Evolutionary conservation across 2,797 vertebrate genomes (phyloP), one percentile per base, ranked within the genome.

Genomic region (Pantherophis vulpinus): DNA sequence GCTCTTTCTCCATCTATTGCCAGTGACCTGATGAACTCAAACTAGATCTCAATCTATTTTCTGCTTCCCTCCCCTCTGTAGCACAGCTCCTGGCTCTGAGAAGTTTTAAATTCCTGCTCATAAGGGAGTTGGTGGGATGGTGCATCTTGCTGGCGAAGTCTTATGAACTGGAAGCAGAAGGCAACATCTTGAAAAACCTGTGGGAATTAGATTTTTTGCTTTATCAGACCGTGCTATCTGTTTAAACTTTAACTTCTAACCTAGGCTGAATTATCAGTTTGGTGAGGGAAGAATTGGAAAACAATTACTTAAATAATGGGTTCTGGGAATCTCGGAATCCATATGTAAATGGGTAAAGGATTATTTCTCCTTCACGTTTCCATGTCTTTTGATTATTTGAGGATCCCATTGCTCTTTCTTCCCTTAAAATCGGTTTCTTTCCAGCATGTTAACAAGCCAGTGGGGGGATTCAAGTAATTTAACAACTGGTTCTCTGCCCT

Each of bases 231-330:
- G 25, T 91, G 63, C 63, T 83, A 3, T 90, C 79, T 93, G 90
- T 94, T 96, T 91, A 95, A 96, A 96, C 94, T 94, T 95, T 94
- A 94, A 63, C 90, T 5, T 93, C 92, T 94, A 86, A 1, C 12
- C 0, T 16, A 87, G 61, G 93, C 90, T 27, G 32, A 91, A 93
- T 37, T 0, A 0, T 60, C 92, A 87, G 37, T 83, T 83, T 47
- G 89, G 54, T 61, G n/a, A 90, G 58, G 0, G 54, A 87, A 74
- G 92, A 93, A 83, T 42, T 7, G 27, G 70, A 51, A 51, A 79
- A 6, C 51, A 66, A 12, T 27, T 47, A 0, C 3, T 42, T 13
- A 1, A 32, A 42, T 4, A 42, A 47, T 11, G 58, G 14, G 37
- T 60, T 93, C 91, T 74, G 86, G 89, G 74, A 93, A 86, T 58